Conservation (phyloP, 2,113 vertebrate genomes). For the Protobothrops mucrosquamatus region DNA sequence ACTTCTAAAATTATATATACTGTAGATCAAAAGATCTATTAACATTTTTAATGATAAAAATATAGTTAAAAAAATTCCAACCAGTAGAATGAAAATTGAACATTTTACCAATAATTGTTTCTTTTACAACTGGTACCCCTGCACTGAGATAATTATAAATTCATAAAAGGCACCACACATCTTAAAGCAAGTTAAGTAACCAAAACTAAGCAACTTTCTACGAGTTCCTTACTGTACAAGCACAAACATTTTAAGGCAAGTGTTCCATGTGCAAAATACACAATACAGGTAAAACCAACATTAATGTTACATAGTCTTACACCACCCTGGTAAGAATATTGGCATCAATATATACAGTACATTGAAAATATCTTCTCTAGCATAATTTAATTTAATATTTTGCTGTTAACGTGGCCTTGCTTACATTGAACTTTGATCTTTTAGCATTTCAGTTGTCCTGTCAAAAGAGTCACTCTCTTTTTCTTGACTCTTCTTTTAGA, state of each 20-base stretch:
- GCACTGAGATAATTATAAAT: slow-evolving; percentile 62
- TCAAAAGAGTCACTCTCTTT: slow-evolving; percentile 70
- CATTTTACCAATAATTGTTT: slow-evolving; percentile 34
- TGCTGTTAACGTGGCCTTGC: slow-evolving; percentile 64
- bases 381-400: slow-evolving; percentile 64
- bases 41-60: slow-evolving; percentile 67
- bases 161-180: slow-evolving; percentile 89
- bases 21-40: slow-evolving; percentile 58
- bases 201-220: slow-evolving; percentile 60
- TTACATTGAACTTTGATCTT: slow-evolving; percentile 59
- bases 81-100: slow-evolving; percentile 61
- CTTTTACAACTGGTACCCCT: slow-evolving; percentile 63
- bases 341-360: slow-evolving; percentile 66
- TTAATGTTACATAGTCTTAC: slow-evolving; percentile 62
- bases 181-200: slow-evolving; percentile 68
- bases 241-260: slow-evolving; percentile 75
- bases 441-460: slow-evolving; percentile 31
- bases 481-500: slow-evolving; percentile 89
- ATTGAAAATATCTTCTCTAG: slow-evolving; percentile 68
- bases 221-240: slow-evolving; percentile 64
- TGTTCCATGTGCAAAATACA: slow-evolving; percentile 74
- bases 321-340: slow-evolving; percentile 61
- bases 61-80: slow-evolving; percentile 62
- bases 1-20: slow-evolving; percentile 60
- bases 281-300: slow-evolving; percentile 67